Percentiles rank a stretch among this genome's conserved stretches.
Conservation (phyloP, 2,888 invertebrate genomes). For the Ferdinandea cuprea region DNA sequence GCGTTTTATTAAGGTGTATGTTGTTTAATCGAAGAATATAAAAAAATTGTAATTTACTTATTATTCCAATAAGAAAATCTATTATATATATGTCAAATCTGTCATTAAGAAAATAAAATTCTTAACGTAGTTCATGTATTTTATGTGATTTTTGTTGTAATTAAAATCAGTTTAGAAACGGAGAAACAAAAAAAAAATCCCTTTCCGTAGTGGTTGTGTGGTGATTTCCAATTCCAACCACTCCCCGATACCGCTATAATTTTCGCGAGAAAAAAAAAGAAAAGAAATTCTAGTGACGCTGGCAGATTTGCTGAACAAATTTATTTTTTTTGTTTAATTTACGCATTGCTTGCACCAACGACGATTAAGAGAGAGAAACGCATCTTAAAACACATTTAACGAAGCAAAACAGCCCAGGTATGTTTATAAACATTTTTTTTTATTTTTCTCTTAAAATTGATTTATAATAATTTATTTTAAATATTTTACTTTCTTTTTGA, state of each 20-base stretch:
- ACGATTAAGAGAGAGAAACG: conserved; percentile 4
- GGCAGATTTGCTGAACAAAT: conserved; percentile 31
- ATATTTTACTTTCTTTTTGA: conserved; percentile 63
- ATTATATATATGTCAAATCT: conserved; percentile 9
- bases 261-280: conserved; percentile 24
- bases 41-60: conserved; percentile 9
- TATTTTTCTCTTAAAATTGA: background rate
- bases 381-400: background rate
- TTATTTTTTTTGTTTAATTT: conserved; percentile 33
- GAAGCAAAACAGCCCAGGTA: conserved; percentile 48
- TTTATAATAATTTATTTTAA: conserved; percentile 5
- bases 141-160: conserved; percentile 26
- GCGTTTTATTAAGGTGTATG: conserved; percentile 44
- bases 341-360: conserved; percentile 25
- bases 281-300: conserved; percentile 56
- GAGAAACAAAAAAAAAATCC: conserved; percentile 7
- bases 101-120: conserved; percentile 10
- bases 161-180: background rate
- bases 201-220: conserved; percentile 47
- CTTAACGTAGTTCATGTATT: conserved; percentile 18
- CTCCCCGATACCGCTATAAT: conserved; percentile 28
- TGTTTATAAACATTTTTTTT: conserved; percentile 9
- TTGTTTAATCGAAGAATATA: conserved; percentile 21
- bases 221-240: conserved; percentile 30
- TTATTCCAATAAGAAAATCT: conserved; percentile 28